Base-by-base conservation (phyloP, 2,113 vertebrate species). In the Nannobrachium achirus region DNA sequence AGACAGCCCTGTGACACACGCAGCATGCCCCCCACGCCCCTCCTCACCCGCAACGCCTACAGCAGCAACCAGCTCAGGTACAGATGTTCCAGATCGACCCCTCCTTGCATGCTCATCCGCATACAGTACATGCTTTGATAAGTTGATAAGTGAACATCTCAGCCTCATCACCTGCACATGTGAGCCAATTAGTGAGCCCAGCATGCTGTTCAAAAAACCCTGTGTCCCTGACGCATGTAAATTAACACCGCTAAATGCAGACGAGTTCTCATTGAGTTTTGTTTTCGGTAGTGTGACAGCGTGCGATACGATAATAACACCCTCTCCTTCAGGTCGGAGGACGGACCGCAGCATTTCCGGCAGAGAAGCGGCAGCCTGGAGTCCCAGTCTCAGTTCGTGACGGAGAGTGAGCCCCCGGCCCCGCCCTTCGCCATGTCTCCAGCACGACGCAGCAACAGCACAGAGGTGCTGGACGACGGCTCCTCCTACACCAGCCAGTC, bases 401-500 rank as follows among this genome's bases (percentile, higher is more conserved):
- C 92, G 0, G 96, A 96, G 45, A 3, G 78, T 0, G 92, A 95
- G 2, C 81, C 70, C 0, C 88, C 94, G 0, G 85, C 88, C 63
- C 84, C 93, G 2, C 25, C 91, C 0, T 93, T 94, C 64, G 73
- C 88, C 15, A 81, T 95, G 16, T 85, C 88, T 0, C 89, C 93
- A 6, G 89, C 93, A 45, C 94, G 94, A 40, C 94, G 96, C 55
- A 99, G 97, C 88, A 98, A 93, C 91, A 99, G 98, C 91, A 98
- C 97, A 0, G 98, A 99, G 81, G 83, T 98, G 73, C 93, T 99
- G 0, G 97, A 99, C 0, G 98, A 99, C 0, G 95, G 95, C 0
- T 99, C 97, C 0, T 99, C 98, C 67, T 96, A 97, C 88, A 98
- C 97, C 5, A 99, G 98, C 87, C 98, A 99, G 69, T 99, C 98